Percentiles rank a stretch among this genome's conserved stretches.
Conservation (phyloP, 2,797 vertebrate genomes). For the Fringilla coelebs region DNA sequence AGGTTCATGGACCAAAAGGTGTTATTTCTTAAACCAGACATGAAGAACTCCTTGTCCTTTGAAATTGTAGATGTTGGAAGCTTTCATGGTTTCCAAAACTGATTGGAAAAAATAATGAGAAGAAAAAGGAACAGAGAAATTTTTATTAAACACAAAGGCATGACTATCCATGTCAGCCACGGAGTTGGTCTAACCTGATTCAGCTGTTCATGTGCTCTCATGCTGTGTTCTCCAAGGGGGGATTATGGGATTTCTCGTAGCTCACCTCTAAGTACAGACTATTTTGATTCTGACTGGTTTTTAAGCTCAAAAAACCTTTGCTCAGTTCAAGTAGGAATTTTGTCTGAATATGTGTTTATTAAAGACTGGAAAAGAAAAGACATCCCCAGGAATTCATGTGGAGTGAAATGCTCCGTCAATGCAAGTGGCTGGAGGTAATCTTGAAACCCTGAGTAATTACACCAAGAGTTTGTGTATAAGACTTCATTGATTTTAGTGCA, state of each 20-base stretch:
- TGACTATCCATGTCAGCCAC: neutral
- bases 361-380: neutral
- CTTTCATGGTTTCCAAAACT: neutral
- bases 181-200: neutral
- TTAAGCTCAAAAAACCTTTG: constrained; percentile 1
- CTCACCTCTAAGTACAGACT: neutral
- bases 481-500: neutral
- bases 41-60: neutral
- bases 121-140: neutral
- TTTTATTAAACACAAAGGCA: neutral
- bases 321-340: constrained; percentile 13
- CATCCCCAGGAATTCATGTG: neutral
- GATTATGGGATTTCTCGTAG: constrained; percentile 29
- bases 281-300: constrained; percentile 22
- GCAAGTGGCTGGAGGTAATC: neutral
- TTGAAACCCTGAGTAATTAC: neutral
- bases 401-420: neutral
- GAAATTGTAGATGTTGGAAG: neutral
- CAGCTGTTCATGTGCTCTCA: neutral
- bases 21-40: neutral
- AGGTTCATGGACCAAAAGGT: neutral
- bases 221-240: neutral
- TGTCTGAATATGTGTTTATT: neutral
- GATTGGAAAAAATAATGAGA: neutral
- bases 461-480: neutral